Base-by-base conservation (phyloP, 2,113 vertebrate species). In the Balaenoptera acutorostrata region DNA sequence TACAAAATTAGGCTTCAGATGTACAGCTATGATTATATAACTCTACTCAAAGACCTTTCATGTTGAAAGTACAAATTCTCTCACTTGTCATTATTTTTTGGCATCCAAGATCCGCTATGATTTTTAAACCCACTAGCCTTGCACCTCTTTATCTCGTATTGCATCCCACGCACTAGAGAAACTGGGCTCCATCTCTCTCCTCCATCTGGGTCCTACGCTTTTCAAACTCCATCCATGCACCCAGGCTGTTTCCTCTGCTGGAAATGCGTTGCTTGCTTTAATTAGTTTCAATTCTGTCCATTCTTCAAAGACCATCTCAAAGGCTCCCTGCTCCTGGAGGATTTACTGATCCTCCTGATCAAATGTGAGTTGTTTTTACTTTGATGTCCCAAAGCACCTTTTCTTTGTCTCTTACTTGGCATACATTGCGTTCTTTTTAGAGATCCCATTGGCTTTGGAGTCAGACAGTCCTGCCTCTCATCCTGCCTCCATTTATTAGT, bases 181-280 rank as follows among this genome's bases (percentile, higher is more conserved):
- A 0, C 0, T 2, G 20, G 57, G 63, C 36, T 36, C 12, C 10
- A 0, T 12, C 15, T 61, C 27, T 57, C n/a, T 20, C 18, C n/a
- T 59, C 83, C 72, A 1, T 3, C 0, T 4, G 7, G 61, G n/a
- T 10, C 31, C 39, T 29, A 2, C 5, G 14, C 21, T 68, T 74
- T 41, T 2, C 83, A 31, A 11, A 15, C 31, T 9, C 41, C 2
- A 12, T 27, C 8, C 21, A 0, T 5, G 31, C 8, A 11, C 33
- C 12, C 63, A 21, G 52, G 68, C 5, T 46, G 4, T 27, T n/a
- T 49, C n/a, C 36, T 63, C 12, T 49, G 52, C 61, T 33, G 52
- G 3, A 61, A 17, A 27, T 0, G 17, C 36, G 0, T 18, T 1
- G 5, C 8, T 49, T 9, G 0, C 21, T 59, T 46, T 36, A 11